Evolutionary conservation across 1,140 invertebrate species (phyloP).

Genomic region (Sycophaga agraensis): DNA sequence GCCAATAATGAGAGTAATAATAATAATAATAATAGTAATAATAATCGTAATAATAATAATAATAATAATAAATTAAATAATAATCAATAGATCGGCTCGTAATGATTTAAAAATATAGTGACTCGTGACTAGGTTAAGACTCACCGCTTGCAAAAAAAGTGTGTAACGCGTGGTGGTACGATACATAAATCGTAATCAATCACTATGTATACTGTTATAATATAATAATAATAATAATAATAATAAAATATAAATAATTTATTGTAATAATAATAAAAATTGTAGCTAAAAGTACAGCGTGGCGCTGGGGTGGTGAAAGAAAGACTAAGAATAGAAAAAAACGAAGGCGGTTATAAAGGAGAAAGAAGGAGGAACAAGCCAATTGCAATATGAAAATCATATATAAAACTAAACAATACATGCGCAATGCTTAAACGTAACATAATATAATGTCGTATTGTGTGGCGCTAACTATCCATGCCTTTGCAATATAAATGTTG

Average conservation of each 20-base stretch:
- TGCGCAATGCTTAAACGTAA: constrained; percentile 9
- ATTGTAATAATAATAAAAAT: constrained; percentile 27
- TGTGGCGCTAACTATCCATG: constrained; percentile 11
- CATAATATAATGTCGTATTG: not conserved
- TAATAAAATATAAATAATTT: constrained; percentile 29
- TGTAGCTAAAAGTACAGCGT: constrained; percentile 31
- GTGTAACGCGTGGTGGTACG: constrained; percentile 39
- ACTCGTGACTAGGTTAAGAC: constrained; percentile 60
- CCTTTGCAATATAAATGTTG: not conserved
- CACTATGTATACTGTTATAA: constrained; percentile 25
- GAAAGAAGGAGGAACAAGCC: constrained; percentile 17
- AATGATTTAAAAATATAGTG: constrained; percentile 57
- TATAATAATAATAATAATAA: not conserved
- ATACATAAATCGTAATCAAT: constrained; percentile 36
- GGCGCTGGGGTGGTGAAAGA: not conserved
- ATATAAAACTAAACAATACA: constrained; percentile 21
- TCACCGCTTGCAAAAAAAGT: constrained; percentile 52
- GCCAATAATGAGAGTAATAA: constrained; percentile 43
- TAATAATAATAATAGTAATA: constrained; percentile 22
- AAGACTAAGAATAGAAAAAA: constrained; percentile 6
- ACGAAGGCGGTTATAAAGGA: constrained; percentile 6
- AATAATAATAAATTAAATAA: constrained; percentile 29
- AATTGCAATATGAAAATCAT: constrained; percentile 25
- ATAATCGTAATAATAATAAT: constrained; percentile 27
- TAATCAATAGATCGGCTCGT: constrained; percentile 42